Evolutionary conservation across 2,113 vertebrate species (phyloP).

Genomic region (Megalops atlanticus): DNA sequence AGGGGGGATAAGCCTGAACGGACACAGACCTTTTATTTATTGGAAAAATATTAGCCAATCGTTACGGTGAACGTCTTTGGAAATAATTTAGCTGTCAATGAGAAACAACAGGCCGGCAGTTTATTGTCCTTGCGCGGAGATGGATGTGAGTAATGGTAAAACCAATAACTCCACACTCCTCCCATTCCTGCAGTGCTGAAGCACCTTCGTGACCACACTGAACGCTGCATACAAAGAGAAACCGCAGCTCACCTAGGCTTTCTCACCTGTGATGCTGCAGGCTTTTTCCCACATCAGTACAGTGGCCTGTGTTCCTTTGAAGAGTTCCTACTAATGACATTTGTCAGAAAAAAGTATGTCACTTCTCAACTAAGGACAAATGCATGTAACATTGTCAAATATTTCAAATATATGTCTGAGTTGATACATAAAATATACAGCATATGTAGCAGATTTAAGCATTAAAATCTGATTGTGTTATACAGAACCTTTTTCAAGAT

Average conservation of each 20-base stretch:
- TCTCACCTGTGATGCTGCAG: not conserved
- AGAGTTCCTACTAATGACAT: not conserved
- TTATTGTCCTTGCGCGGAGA: not conserved
- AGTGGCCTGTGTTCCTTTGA: not conserved
- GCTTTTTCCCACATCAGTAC: not conserved
- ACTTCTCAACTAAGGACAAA: not conserved
- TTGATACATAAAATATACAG: too few relatives aligned
- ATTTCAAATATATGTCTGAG: not conserved
- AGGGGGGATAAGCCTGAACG: constrained; percentile 38
- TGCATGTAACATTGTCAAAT: not conserved
- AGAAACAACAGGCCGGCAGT: constrained; percentile 33
- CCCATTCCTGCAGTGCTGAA: constrained; percentile 3
- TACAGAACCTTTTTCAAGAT: not conserved
- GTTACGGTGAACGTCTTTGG: constrained; percentile 43
- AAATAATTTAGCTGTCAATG: constrained; percentile 41
- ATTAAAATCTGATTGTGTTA: not conserved
- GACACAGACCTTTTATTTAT: constrained; percentile 38
- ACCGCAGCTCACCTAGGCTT: not conserved
- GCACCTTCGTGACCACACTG: constrained; percentile 5
- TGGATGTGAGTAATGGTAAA: constrained; percentile 28
- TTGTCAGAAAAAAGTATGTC: not conserved
- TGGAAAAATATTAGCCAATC: constrained; percentile 50
- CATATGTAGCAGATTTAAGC: not conserved
- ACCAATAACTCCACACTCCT: constrained; percentile 24
- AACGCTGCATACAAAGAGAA: not conserved